phyloP scores from a whole-genome alignment of 2,888 invertebrate genomes.

The Chrysomela aeneicollis region DNA sequence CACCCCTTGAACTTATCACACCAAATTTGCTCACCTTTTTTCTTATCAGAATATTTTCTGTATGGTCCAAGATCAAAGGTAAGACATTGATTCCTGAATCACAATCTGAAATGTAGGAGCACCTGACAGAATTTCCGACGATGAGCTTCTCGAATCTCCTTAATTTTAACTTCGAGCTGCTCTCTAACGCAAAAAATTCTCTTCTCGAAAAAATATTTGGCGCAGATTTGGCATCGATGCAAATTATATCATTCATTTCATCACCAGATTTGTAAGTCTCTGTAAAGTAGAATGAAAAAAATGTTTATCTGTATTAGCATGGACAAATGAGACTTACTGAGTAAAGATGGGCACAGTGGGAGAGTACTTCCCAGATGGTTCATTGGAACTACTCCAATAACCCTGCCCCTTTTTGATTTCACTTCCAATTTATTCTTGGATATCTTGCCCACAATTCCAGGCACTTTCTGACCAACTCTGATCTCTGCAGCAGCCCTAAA shows the following conservation, averaged over 20 bases:
- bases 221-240: constrained; percentile 43
- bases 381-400: constrained; percentile 58
- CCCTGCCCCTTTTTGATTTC: constrained; percentile 47
- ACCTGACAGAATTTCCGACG: constrained; percentile 48
- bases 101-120: constrained; percentile 46
- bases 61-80: constrained; percentile 47
- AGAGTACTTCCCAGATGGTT: constrained; percentile 56
- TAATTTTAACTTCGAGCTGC: constrained; percentile 35
- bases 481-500: constrained; percentile 47
- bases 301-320: no score
- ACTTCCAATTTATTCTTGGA: constrained; percentile 57
- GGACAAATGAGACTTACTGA: constrained; percentile 43
- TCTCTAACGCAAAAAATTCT: constrained; percentile 45
- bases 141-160: constrained; percentile 45
- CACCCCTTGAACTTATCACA: no score
- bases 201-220: constrained; percentile 50
- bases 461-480: constrained; percentile 59
- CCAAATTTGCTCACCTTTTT: constrained; percentile 40
- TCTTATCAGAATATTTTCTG: constrained; percentile 46
- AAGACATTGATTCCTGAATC: constrained; percentile 48
- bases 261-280: constrained; percentile 50
- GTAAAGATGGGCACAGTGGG: constrained; percentile 54
- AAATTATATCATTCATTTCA: constrained; percentile 50
- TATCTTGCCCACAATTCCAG: constrained; percentile 57
- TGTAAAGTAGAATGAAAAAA: constrained; percentile 37